Base-by-base conservation (phyloP, 2,888 invertebrate genomes). In the Drosophila setosimentum region DNA sequence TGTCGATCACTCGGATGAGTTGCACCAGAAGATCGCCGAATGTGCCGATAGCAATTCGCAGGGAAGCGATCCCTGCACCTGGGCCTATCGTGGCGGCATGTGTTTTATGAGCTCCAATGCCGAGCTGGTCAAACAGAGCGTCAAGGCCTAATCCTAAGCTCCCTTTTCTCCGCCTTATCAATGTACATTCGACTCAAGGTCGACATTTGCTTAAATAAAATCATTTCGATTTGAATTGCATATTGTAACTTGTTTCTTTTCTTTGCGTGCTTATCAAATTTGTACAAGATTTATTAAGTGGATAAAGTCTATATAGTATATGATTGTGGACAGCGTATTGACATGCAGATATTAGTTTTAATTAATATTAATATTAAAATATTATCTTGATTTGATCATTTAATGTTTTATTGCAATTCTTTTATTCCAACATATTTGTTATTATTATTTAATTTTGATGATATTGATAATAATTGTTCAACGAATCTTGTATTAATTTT, bases 21-120 rank as follows among this genome's bases (percentile, higher is more conserved):
- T 84, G 3, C 92, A 92, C 54, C 69, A 78, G 16, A 92, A 92
- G 77, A 91, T 93, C 37, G 87, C 68, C 35, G 76, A 83, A 27
- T 93, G 93, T 66, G 89, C 91, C 4, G 92, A 93, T 58, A 86
- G 86, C 37, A 91, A 92, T 33, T 73, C 83, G 0, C 80, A 92
- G 66, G 89, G 89, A 24, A 81, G 83, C 51, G 87, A 91, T 64
- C 79, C 84, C n/a, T 92, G 93, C 73, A 73, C 87, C 55, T 92
- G 91, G 90, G 93, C 92, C 61, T 93, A 92, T 67, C 90, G 91
- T 49, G 91, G 91, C 37, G 91, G 90, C 57, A 91, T 84, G 76
- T 93, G 93, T 74, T 92, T 93, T 80, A 80, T 93, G 48, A 75
- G 70, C 53, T 70, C 91, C 54, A 82, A 92, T 55, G 72, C 93